Base-by-base conservation (phyloP, 2,797 vertebrate species). In the Lemur catta region DNA sequence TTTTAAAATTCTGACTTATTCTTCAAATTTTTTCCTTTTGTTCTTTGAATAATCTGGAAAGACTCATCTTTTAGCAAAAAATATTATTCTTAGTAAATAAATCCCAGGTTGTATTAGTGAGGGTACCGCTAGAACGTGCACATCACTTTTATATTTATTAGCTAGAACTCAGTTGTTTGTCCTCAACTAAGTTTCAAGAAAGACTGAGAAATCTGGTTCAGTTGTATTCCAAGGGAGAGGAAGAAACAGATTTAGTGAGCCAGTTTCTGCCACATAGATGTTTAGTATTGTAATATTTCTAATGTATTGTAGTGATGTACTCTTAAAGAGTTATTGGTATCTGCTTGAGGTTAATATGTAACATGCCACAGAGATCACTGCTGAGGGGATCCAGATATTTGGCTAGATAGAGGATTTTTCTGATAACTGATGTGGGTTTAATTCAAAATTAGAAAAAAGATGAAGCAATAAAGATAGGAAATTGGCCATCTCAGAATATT, bases 391-490 rank as follows among this genome's bases (percentile, higher is more conserved):
- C 50, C 71, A 86, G 67, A 86, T 50, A n/a, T 74, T 72, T 84
- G 35, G 13, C 33, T 48, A 69, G 18, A 82, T 89, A 22, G 15
- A 61, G 20, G 30, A 57, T 71, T 88, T 67, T 96, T 81, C 55
- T 81, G 65, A 43, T 59, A 71, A 61, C 61, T 81, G 57, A 57
- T 12, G 48, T 35, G 80, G 28, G 91, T 96, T 98, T 96, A 17
- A 72, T 97, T 71, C 76, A 95, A 96, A 97, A 24, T 78, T 69
- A 84, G 18, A 35, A 84, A 92, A 46, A 17, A 65, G 5, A 76
- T 46, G 65, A 95, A 95, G 11, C 26, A 97, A 95, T 95, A 97
- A 96, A 78, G 96, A 89, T 94, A 57, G 65, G 75, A 92, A 97
- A 94, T 13, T 38, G 28, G 33, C 86, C 88, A 46, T 76, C 30